Base-by-base conservation (phyloP, 1,140 invertebrate genomes). In the Drosophila obscura region DNA sequence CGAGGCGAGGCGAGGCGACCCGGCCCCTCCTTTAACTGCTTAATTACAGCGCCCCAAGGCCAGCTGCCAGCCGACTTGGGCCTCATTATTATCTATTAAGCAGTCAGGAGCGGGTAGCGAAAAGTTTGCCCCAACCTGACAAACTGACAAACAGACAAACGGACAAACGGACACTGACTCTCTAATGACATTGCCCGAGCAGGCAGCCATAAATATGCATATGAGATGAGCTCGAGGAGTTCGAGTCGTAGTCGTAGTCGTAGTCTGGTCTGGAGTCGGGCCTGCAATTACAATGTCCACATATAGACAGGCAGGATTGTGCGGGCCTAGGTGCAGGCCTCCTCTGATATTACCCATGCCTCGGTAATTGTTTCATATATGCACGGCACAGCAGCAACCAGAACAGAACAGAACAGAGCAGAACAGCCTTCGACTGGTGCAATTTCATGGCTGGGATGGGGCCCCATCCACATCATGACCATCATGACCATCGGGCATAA, bases 341-440 rank as follows among this genome's bases (percentile, higher is more conserved):
- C 35, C 35, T 13, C 35, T 39, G 11, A 39, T 39, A 39, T 39
- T 39, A 41, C 60, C 52, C 51, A 46, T 50, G 66, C 67, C 65
- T 78, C 73, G 68, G 84, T 88, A 88, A 88, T 88, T 88, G 84
- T 88, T 90, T 88, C 85, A 87, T 87, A 88, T 78, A 88, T 78
- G 71, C 82, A 71, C 72, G 64, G 56, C 51, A 9, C 31, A n/a
- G 19, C 11, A 53, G 13, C 49, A n/a, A 13, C 31, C 35, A 41
- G 6, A n/a, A n/a, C n/a, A n/a, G 19, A 19, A 19, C 19, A 19
- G 19, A 19, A 19, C 1, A 19, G 19, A 19, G 2, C 19, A 19
- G 19, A 43, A 53, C 55, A 52, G 48, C 55, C 61, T 46, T 58
- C 60, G 58, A 48, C 62, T 60, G 64, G 53, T 35, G 49, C 68